Conservation (phyloP, 2,797 vertebrate species). For the Pseudomugil tenellus region DNA sequence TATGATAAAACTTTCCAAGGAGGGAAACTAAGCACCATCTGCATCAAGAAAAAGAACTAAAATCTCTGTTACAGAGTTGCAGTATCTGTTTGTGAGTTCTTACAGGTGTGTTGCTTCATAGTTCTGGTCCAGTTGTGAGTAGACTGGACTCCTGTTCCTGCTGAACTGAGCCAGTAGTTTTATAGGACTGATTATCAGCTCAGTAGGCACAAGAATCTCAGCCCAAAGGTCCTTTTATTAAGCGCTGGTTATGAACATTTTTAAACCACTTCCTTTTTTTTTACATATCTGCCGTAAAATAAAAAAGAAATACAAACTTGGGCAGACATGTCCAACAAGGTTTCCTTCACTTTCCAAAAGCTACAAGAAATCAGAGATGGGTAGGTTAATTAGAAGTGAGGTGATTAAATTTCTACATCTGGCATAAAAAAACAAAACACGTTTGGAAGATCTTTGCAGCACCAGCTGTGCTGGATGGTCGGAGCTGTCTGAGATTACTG, state of each 20-base stretch:
- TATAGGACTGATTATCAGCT: conserved; percentile 99
- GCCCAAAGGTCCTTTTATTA: conserved; percentile 49
- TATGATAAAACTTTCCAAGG: background rate
- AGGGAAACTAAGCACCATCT: background rate
- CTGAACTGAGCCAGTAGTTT: conserved; percentile 99
- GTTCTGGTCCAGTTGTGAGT: conserved; percentile 57
- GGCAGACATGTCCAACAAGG: conserved; percentile 20
- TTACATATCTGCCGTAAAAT: conserved; percentile 21
- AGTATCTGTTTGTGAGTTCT: conserved; percentile 2
- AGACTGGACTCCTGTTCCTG: conserved; percentile 99
- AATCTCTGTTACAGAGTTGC: background rate
- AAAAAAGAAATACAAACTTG: conserved; percentile 35
- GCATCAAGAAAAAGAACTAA: background rate
- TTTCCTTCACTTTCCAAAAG: conserved; percentile 39
- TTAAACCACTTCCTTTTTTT: background rate
- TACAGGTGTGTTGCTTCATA: background rate
- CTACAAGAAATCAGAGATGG: conserved; percentile 22
- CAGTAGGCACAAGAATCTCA: conserved; percentile 99
- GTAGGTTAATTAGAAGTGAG: conserved; percentile 23
- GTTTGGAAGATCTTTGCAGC: conserved; percentile 22
- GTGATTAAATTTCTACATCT: conserved; percentile 28
- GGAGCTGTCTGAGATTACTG: conserved; percentile 9
- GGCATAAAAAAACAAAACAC: conserved; percentile 30
- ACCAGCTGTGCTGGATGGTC: conserved; percentile 9
- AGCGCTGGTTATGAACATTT: conserved; percentile 8